Base-by-base conservation (phyloP, 2,797 vertebrate species). In the Varecia variegata region DNA sequence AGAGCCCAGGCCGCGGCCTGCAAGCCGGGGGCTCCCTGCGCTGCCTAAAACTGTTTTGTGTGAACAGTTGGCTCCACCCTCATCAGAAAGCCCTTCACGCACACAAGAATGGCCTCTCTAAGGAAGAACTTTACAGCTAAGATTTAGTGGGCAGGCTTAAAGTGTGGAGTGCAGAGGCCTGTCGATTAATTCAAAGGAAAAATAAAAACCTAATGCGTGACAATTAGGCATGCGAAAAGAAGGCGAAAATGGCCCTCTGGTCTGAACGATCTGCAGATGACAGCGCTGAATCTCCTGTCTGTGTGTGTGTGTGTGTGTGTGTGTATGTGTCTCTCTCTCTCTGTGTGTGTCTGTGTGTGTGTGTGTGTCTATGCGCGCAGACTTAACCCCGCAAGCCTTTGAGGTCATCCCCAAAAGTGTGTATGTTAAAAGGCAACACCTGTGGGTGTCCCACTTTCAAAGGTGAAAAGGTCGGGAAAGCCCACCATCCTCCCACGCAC, bases 11-110 rank as follows among this genome's bases (percentile, higher is more conserved):
- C 12, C 0, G 0, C 0, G 3, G 71, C 38, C 43, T 32, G 60
- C 13, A 0, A 0, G 20, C 30, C 77, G 3, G 21, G 27, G 56
- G 32, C 77, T 50, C 32, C 5, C 2, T 0, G 4, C 0, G 14
- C 20, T 17, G 76, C 71, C 80, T 35, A 4, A 60, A 88, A 35
- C 14, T 7, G 32, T 30, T 89, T 40, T 35, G 15, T 1, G 9
- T 67, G 43, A 60, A 32, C 43, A 7, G 3, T 18, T 0, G 0
- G n/a, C 50, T 65, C 52, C 27, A 43, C 18, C 6, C 13, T 54
- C 38, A 30, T 40, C n/a, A 2, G 40, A 56, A 85, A 81, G 86
- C 30, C 23, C 38, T 93, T 47, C 10, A 21, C 0, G 8, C 35
- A 60, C 14, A 71, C 56, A 47, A 4, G 30, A 80, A 67, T 58